These are phyloP conservation scores for Hymenochirus boettgeri DNA, from an alignment of 2,113 vertebrate species.

Conservation along the genomic window DNA sequence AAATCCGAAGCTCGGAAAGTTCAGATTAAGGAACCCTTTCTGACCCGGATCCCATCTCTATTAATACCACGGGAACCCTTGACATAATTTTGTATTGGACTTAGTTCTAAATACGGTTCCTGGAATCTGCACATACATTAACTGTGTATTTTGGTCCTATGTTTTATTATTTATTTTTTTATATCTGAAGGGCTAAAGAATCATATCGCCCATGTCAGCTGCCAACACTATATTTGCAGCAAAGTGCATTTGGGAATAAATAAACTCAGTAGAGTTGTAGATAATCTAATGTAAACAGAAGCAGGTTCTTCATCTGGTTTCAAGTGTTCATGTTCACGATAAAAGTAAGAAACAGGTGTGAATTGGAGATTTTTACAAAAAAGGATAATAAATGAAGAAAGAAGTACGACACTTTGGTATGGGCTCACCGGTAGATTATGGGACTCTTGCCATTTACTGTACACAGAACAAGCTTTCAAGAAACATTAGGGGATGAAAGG, in stretches of 20 bases:
- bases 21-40: no score
- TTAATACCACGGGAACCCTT: no score
- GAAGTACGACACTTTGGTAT: background rate
- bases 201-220: no score
- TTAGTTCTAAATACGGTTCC: no score
- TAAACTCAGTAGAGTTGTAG: background rate
- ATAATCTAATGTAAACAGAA: conserved; percentile 7
- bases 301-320: background rate
- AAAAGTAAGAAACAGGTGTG: conserved; percentile 13
- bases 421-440: background rate
- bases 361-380: conserved; percentile 3
- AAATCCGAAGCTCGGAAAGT: no score
- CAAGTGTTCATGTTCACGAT: conserved; percentile 14
- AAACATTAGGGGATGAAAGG: conserved; percentile 7
- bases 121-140: no score
- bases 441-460: background rate
- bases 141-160: no score
- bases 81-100: no score
- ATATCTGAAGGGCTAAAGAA: no score
- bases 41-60: no score
- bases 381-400: conserved; percentile 1
- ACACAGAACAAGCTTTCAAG: conserved; percentile 10
- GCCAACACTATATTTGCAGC: no score
- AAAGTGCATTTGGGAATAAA: background rate
- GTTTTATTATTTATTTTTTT: no score